Base-by-base conservation (phyloP, 92 coral and sea anemone genomes). In the Phenganax subtilis region DNA sequence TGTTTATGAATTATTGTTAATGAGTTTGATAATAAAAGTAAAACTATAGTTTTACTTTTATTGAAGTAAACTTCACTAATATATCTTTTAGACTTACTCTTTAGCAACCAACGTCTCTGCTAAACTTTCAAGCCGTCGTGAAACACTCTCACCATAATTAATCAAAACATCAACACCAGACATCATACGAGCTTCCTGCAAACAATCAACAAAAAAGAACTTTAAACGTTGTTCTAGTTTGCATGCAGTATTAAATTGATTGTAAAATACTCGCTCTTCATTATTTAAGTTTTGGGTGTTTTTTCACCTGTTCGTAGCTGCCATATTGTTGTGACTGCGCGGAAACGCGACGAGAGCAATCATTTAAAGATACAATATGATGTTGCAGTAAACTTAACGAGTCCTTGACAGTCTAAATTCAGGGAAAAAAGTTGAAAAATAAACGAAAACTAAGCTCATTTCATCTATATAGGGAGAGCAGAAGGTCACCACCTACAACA, bases 181-280 rank as follows among this genome's bases (percentile, higher is more conserved):
- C 72, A 93, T 84, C 99, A 96, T 92, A 15, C 99, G 96, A 25
- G 93, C 89, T 72, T 96, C 97, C 99, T 96, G 75, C 0, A 64
- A 37, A 51, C 12, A 72, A 75, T 15, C 47, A 37, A 37, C 4
- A 4, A 9, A 16, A 6, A 30, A 72, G 55, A 72, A 52, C 64
- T 3, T 59, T 59, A 59, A 59, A 59, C 0, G 67, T 4, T 61
- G 25, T 6, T 12, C 67, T 61, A n/a, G n/a, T n/a, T n/a, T n/a
- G n/a, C n/a, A 2, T 0, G 7, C 8, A 1, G 4, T 61, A 30
- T 8, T 69, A 0, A 69, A 29, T 69, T 29, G 47, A 69, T 14
- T 6, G 15, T 12, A 14, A 59, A 59, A 59, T 59, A 59, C 1
- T 20, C 16, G 65, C 16, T 44, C 16, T 70, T 12, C 3, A 44